A percentile compares a stretch with the other conserved stretches of the same genome.
Evolutionary conservation across 2,888 invertebrate genomes (phyloP).

Genomic region (Lithophane leautieri): DNA sequence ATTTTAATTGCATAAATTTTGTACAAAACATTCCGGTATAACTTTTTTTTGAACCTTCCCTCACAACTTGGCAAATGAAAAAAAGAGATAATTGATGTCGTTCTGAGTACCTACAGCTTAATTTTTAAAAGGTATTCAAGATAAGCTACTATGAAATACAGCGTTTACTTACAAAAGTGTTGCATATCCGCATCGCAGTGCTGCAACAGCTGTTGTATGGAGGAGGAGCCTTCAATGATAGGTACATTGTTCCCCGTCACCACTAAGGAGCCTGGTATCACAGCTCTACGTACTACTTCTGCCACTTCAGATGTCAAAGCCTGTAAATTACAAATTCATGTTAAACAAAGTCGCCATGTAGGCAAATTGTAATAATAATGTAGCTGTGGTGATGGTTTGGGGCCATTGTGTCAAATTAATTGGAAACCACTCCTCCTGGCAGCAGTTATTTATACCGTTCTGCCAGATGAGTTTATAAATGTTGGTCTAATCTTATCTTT

Average conservation of each 20-base stretch:
- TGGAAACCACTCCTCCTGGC: neutral
- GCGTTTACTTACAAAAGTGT: constrained; percentile 81
- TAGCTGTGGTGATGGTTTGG: neutral
- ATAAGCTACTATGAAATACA: neutral
- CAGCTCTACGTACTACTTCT: constrained; percentile 69
- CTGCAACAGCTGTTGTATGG: constrained; percentile 78
- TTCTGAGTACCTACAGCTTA: too few relatives aligned
- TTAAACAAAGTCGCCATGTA: neutral
- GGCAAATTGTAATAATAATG: neutral
- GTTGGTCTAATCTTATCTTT: too few relatives aligned
- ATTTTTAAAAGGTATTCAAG: too few relatives aligned
- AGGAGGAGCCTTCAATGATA: constrained; percentile 70
- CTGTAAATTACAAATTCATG: constrained; percentile 65
- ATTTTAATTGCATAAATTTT: too few relatives aligned
- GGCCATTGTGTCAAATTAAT: neutral
- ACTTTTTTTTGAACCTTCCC: too few relatives aligned
- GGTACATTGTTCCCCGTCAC: constrained; percentile 78
- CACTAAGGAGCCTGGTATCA: constrained; percentile 72
- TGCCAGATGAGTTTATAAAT: too few relatives aligned
- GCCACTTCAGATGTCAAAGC: constrained; percentile 76
- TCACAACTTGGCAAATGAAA: too few relatives aligned
- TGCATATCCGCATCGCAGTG: constrained; percentile 84
- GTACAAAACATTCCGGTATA: too few relatives aligned
- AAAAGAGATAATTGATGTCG: too few relatives aligned
- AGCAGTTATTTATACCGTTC: too few relatives aligned